Conservation (phyloP, 2,113 vertebrate species). For the Empidonax alnorum region DNA sequence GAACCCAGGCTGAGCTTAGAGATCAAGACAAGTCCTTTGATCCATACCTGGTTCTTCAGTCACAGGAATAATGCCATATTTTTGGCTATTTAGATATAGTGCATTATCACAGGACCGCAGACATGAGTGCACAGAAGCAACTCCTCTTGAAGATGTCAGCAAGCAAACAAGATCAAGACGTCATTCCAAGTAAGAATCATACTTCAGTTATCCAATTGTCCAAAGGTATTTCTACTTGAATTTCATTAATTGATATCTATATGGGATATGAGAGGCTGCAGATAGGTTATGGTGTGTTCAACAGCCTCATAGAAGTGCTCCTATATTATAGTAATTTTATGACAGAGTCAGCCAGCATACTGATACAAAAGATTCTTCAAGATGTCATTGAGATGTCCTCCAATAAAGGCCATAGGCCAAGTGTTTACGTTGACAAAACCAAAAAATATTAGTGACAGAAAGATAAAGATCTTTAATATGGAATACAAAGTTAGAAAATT, state of each 20-base stretch:
- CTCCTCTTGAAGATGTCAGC: background rate
- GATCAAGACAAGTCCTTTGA: background rate
- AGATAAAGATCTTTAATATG: background rate
- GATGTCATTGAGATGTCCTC: background rate
- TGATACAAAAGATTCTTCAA: background rate
- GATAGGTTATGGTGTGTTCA: background rate
- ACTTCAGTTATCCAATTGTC: background rate
- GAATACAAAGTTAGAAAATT: background rate
- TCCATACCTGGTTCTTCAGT: background rate
- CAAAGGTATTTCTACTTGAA: background rate
- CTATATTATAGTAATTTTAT: background rate
- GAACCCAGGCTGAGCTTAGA: background rate
- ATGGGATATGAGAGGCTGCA: background rate
- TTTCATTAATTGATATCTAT: background rate
- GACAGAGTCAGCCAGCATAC: background rate
- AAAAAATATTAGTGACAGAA: background rate
- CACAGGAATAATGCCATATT: background rate
- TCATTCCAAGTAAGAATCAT: background rate
- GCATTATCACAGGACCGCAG: background rate
- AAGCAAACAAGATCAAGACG: background rate
- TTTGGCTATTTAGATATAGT: background rate
- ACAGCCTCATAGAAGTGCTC: background rate
- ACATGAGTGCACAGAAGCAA: background rate
- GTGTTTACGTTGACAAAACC: background rate
- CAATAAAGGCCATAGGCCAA: background rate